Conservation (phyloP, 1,140 invertebrate genomes). For the Probaryconus sp. region DNA sequence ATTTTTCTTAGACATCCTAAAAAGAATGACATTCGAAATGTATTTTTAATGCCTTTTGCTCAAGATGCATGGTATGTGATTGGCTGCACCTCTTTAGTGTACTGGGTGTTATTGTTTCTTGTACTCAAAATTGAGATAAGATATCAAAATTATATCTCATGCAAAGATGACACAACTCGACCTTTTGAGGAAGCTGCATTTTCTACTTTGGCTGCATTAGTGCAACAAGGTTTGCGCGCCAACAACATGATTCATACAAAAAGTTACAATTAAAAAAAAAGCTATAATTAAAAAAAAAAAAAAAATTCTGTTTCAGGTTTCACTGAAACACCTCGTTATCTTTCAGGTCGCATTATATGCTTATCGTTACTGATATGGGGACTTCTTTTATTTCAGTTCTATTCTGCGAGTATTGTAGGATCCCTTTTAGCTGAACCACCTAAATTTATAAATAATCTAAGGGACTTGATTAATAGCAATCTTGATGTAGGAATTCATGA, state of each 20-base stretch:
- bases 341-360: conserved; percentile 81
- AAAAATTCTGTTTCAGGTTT: too few relatives aligned
- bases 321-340: conserved; percentile 74
- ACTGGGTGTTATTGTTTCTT: conserved; percentile 57
- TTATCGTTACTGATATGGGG: conserved; percentile 82
- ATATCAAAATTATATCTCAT: conserved; percentile 6
- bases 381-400: conserved; percentile 83
- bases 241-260: too few relatives aligned
- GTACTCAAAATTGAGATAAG: conserved; percentile 46
- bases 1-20: conserved; percentile 84
- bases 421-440: conserved; percentile 83
- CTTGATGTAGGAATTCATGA: conserved; percentile 82
- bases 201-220: conserved; percentile 73
- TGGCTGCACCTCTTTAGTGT: conserved; percentile 43
- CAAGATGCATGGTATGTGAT: conserved; percentile 32
- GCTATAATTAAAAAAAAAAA: conserved; percentile 1
- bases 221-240: conserved; percentile 81
- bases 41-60: conserved; percentile 66
- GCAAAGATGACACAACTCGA: too few relatives aligned
- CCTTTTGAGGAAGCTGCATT: conserved; percentile 66
- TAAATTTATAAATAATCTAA: conserved; percentile 81
- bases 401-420: conserved; percentile 86
- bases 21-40: conserved; percentile 79
- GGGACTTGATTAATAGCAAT: conserved; percentile 81
- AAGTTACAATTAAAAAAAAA: background rate